phyloP scores from a whole-genome alignment of 2,113 vertebrate genomes.

The Aldabrachelys gigantea region DNA sequence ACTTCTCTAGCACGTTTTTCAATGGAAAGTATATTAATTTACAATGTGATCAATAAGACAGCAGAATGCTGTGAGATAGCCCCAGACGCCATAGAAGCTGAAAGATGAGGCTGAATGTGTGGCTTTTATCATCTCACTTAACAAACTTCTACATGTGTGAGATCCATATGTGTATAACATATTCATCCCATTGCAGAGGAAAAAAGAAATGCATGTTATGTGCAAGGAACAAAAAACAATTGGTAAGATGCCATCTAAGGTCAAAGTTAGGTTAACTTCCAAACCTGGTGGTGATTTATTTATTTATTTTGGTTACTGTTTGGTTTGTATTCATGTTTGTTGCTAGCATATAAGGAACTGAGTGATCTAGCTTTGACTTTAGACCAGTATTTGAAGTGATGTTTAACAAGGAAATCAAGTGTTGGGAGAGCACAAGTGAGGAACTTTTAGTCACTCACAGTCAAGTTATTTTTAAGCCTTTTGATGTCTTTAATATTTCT shows the following conservation, averaged over 20 bases:
- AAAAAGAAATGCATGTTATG: neutral
- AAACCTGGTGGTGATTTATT: accelerated
- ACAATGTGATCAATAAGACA: neutral
- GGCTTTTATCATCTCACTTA: too few relatives aligned
- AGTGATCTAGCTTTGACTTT: neutral
- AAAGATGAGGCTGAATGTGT: too few relatives aligned
- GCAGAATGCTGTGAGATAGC: too few relatives aligned
- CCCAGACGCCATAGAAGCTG: too few relatives aligned
- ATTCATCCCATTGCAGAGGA: too few relatives aligned
- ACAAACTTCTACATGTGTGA: too few relatives aligned
- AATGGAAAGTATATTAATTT: neutral
- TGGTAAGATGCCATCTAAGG: neutral
- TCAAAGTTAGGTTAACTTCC: neutral
- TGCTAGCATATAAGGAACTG: neutral
- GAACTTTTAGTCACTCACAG: neutral
- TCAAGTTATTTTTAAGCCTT: conserved; percentile 16
- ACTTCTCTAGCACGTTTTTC: neutral
- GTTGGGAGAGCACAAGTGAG: neutral
- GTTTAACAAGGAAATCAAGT: accelerated
- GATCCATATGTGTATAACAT: too few relatives aligned
- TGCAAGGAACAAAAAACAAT: neutral
- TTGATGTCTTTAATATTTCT: neutral
- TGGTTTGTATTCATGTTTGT: neutral
- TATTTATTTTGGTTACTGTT: neutral
- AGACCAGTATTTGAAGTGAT: neutral